These are phyloP conservation scores for Hydropotes inermis DNA, from an alignment of 2,113 vertebrate species.

Conservation along the genomic window DNA sequence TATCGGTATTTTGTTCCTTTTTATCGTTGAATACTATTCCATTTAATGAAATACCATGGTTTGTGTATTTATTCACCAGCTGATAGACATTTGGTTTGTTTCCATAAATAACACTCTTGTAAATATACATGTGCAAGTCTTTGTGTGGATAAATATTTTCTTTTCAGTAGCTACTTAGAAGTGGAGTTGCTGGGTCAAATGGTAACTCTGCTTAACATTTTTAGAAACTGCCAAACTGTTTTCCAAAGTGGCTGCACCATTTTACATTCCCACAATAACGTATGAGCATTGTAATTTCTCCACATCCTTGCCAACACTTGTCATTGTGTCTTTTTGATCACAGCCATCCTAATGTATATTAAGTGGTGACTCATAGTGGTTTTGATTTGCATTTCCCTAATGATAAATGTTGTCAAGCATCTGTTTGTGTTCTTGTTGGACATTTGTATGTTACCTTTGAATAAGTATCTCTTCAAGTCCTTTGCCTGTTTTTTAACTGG, in stretches of 20 bases:
- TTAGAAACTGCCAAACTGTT: not conserved
- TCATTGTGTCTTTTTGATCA: not conserved
- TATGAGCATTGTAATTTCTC: not conserved
- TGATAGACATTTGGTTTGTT: not conserved
- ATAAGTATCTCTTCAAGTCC: not conserved
- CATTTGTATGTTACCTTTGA: not conserved
- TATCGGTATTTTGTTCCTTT: not conserved
- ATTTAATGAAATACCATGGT: not conserved
- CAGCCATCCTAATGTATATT: not conserved
- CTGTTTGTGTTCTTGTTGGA: not conserved
- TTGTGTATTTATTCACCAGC: not conserved
- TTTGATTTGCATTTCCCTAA: not conserved
- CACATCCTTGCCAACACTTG: not conserved
- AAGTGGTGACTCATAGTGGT: not conserved
- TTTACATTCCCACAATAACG: not conserved
- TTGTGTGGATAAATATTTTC: not conserved
- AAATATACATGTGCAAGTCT: not conserved
- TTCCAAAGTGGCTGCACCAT: not conserved
- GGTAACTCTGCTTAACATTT: not conserved
- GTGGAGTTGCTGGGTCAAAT: not conserved
- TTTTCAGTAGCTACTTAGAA: not conserved
- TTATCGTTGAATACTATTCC: not conserved
- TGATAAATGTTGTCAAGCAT: not conserved
- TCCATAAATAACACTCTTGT: not conserved
- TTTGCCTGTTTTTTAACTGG: not conserved